A percentile compares a stretch with the other conserved stretches of the same genome.
phyloP scores from a whole-genome alignment of 2,113 vertebrate species.

The Neotragus pygmaeus region DNA sequence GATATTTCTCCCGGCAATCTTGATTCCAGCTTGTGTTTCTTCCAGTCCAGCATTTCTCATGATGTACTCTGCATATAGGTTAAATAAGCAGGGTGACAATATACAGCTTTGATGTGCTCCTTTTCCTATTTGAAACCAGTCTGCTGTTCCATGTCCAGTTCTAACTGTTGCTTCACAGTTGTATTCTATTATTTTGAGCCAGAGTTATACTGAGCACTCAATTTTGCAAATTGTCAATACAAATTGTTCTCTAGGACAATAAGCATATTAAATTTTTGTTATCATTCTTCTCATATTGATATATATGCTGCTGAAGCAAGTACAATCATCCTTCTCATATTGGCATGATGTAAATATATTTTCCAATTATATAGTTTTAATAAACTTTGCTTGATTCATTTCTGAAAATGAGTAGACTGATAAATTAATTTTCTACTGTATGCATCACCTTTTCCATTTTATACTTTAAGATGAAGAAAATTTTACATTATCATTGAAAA shows the following conservation, averaged over 20 bases:
- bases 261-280: background rate
- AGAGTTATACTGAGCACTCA: background rate
- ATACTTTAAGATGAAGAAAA: background rate
- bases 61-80: too few species aligned
- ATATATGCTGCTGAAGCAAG: background rate
- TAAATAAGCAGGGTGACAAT: too few species aligned
- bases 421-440: background rate
- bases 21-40: too few species aligned
- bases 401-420: background rate
- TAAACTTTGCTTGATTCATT: background rate
- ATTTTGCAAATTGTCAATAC: background rate
- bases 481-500: background rate
- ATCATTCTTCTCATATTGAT: background rate
- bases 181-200: background rate
- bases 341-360: background rate
- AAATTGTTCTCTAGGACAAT: background rate
- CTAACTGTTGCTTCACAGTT: background rate
- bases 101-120: too few species aligned
- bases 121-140: too few species aligned
- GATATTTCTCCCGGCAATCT: too few species aligned
- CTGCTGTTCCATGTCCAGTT: too few species aligned
- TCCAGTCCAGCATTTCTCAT: too few species aligned
- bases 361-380: background rate
- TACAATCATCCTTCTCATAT: background rate
- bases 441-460: background rate